Evolutionary conservation across 2,113 vertebrate genomes (phyloP).

Genomic region (Barnardius zonarius): DNA sequence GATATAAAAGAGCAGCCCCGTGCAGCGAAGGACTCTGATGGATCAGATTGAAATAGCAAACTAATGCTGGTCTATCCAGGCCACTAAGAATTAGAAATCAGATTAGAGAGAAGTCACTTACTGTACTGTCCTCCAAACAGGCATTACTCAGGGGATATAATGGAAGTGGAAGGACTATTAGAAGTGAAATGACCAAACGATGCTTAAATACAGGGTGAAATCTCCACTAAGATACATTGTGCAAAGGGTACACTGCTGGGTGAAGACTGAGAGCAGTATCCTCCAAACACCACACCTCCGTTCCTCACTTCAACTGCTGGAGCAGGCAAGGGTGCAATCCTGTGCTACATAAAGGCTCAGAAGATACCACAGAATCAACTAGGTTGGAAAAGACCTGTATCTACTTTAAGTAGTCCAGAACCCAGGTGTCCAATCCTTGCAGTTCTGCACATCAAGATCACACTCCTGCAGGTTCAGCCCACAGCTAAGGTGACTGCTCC

Average conservation of each 20-base stretch:
- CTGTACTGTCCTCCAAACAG: slow-evolving; percentile 6
- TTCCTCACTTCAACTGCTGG: background rate
- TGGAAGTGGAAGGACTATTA: background rate
- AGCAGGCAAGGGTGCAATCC: background rate
- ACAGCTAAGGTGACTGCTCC: background rate
- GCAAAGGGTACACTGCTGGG: background rate
- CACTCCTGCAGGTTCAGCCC: background rate
- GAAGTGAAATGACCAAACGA: background rate
- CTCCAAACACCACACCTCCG: background rate
- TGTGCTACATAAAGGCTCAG: background rate
- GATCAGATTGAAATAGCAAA: slow-evolving; percentile 65
- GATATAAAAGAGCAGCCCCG: background rate
- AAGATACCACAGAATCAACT: background rate
- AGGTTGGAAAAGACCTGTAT: background rate
- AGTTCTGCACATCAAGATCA: background rate
- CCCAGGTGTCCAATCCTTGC: background rate
- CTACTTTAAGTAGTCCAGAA: background rate
- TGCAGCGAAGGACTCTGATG: slow-evolving; percentile 13
- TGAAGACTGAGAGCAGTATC: background rate
- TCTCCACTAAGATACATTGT: background rate
- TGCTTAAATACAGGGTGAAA: background rate
- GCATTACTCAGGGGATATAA: background rate
- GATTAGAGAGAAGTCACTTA: slow-evolving; percentile 49
- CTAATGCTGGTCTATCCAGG: slow-evolving; percentile 59
- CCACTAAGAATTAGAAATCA: slow-evolving; percentile 53